phyloP scores from a whole-genome alignment of 1,140 invertebrate genomes.

The Ladona fulva region DNA sequence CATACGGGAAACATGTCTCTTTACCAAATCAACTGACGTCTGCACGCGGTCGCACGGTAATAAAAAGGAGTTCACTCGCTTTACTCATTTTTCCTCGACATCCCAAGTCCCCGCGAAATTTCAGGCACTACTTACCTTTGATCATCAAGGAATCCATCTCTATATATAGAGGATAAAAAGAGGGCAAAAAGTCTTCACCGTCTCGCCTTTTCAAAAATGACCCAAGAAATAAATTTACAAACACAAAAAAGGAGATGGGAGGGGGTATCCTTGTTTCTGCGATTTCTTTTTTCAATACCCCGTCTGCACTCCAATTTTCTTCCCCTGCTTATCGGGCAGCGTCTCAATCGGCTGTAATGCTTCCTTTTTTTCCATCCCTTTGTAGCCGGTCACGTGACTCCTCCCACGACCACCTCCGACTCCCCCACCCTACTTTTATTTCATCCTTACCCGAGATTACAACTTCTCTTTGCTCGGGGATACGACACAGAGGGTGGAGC shows the following conservation, averaged over 20 bases:
- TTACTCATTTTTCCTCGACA: neutral
- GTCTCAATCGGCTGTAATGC: neutral
- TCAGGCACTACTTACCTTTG: neutral
- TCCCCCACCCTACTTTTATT: neutral
- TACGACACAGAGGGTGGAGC: neutral
- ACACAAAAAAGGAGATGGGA: neutral
- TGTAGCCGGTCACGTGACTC: too few species aligned
- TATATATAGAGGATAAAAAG: neutral
- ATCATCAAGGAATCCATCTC: neutral
- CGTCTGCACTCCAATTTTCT: neutral
- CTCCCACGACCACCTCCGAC: neutral
- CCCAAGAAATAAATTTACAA: neutral
- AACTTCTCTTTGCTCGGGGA: neutral
- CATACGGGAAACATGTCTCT: too few species aligned
- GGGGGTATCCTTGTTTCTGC: too few species aligned
- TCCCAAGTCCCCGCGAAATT: neutral
- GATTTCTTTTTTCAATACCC: too few species aligned
- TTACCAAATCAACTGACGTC: too few species aligned
- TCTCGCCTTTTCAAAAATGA: constrained; percentile 1
- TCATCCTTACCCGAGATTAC: neutral
- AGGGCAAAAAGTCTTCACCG: neutral
- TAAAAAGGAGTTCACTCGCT: too few species aligned
- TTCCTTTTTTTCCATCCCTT: neutral
- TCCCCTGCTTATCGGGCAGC: neutral
- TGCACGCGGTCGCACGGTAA: too few species aligned